Evolutionary conservation across 2,797 vertebrate genomes (phyloP), one percentile per base, ranked within the genome.

Genomic region (Pangasius larnaudii): DNA sequence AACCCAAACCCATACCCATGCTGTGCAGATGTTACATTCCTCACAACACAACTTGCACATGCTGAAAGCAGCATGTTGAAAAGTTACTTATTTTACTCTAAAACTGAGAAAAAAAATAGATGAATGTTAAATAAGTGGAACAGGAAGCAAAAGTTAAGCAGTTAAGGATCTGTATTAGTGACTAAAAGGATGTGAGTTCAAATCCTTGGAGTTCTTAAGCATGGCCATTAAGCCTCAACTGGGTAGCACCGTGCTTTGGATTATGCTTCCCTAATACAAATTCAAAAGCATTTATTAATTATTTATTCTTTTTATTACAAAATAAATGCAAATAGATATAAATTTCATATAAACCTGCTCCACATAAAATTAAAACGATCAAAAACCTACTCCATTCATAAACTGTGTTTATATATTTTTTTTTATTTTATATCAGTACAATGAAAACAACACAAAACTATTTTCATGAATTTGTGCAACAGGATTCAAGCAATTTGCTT

Each of bases 11-110:
- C 71, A 86, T 36, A 49, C 24, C 49, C 51, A 24, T 51, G 36
- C 71, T 86, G 22, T 83, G 80, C 89, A 75, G 82, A 85, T 80
- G 85, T 80, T 77, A 79, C 53, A 72, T 33, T 81, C 85, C 69
- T 85, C 86, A 82, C 84, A 83, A 78, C 59, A 67, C 19, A 14
- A 5, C 27, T 59, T 22, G 0, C 33, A 56, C 75, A 58, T 53
- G 7, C 56, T 58, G 61, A 90, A 69, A 46, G 61, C 22, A 87
- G 46, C 63, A 51, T 9, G 46, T 58, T 72, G 10, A 27, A 81
- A 58, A 24, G 14, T 30, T 30, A 18, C 72, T 72, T 39, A 22
- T 5, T 53, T 30, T 77, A 53, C 2, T 51, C 27, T 27, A 16
- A 78, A 53, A 53, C 10, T 49, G 11, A 33, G 24, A 27, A 7